phyloP scores from a whole-genome alignment of 2,888 invertebrate species.

The Drosophila peninsularis region DNA sequence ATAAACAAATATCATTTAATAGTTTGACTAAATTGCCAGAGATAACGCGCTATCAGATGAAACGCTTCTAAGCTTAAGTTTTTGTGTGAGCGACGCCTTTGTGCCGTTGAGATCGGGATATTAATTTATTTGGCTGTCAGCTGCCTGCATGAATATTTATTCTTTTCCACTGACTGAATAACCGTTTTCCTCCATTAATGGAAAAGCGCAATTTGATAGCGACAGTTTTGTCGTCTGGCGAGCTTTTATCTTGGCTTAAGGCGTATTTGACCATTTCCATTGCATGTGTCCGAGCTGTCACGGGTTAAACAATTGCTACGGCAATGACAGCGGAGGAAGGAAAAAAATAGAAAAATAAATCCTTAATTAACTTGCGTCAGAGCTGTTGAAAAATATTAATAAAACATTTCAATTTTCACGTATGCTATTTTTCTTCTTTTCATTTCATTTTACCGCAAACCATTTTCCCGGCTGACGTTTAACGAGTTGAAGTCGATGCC shows the following conservation, averaged over 20 bases:
- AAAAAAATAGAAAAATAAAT: slow-evolving; percentile 11
- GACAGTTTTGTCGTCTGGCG: slow-evolving; percentile 1
- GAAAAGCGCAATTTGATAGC: slow-evolving; percentile 4
- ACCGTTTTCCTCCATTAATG: not conserved
- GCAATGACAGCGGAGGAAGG: slow-evolving; percentile 15
- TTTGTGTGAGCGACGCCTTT: not conserved
- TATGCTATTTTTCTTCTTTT: slow-evolving; percentile 2
- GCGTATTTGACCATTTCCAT: slow-evolving; percentile 28
- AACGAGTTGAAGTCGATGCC: slow-evolving; percentile 23
- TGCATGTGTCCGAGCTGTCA: slow-evolving; percentile 60
- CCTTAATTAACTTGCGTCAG: slow-evolving; percentile 71
- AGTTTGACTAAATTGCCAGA: not conserved
- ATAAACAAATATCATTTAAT: slow-evolving; percentile 3
- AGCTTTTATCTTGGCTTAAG: not conserved
- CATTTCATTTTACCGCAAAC: slow-evolving; percentile 33
- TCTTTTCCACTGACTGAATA: not conserved
- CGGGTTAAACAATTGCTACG: slow-evolving; percentile 45
- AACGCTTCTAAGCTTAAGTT: not conserved
- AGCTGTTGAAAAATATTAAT: slow-evolving; percentile 75
- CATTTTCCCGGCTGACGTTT: slow-evolving; percentile 40
- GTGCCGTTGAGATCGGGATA: not conserved
- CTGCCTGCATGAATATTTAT: slow-evolving; percentile 5
- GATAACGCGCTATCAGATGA: not conserved
- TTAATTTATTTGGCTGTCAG: slow-evolving; percentile 9
- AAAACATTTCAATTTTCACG: slow-evolving; percentile 75